These are phyloP conservation scores for Mactra quadrangularis DNA, from an alignment of 1,140 invertebrate genomes.

Conservation along the genomic window DNA sequence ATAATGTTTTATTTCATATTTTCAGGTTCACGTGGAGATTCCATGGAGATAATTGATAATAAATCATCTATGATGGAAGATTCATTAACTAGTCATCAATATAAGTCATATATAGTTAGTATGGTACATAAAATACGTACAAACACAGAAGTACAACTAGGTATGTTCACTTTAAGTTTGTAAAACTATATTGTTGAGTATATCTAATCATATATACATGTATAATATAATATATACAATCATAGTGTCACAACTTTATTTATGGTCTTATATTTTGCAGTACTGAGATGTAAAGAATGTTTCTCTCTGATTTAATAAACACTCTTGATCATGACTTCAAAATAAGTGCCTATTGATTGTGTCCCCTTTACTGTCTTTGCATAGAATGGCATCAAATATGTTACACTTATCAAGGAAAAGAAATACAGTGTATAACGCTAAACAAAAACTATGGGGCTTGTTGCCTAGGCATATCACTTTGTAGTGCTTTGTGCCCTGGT, in stretches of 20 bases:
- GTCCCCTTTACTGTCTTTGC: no score
- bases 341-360: no score
- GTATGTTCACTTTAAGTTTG: constrained; percentile 77
- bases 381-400: no score
- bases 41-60: constrained; percentile 53
- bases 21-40: constrained; percentile 73
- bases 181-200: background rate
- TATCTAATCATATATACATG: background rate
- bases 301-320: no score
- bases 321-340: no score
- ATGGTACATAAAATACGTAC: constrained; percentile 91
- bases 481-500: no score
- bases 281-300: no score
- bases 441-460: no score
- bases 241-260: background rate
- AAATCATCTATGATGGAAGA: constrained; percentile 71
- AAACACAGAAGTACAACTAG: constrained; percentile 92
- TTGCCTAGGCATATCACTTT: no score
- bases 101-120: constrained; percentile 92
- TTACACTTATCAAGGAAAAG: no score
- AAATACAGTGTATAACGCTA: no score
- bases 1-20: no score
- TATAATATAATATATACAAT: background rate
- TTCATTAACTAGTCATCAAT: constrained; percentile 84
- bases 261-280: background rate